Conservation (phyloP, 2,113 vertebrate genomes). For the Furnarius figulus region DNA sequence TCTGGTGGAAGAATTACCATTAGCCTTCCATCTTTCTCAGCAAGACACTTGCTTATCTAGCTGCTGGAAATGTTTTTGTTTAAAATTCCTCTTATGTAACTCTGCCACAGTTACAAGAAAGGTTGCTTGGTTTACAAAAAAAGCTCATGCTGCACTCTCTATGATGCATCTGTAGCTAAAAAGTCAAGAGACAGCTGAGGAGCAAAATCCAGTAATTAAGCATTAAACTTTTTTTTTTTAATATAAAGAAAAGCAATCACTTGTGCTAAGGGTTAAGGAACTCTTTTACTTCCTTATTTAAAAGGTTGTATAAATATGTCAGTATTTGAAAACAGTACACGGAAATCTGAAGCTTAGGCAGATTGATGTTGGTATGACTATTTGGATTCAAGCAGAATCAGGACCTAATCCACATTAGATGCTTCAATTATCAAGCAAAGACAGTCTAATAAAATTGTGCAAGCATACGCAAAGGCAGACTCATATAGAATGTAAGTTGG, state of each 20-base stretch:
- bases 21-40: slow-evolving; percentile 71
- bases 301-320: background rate
- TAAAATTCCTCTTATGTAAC: slow-evolving; percentile 56
- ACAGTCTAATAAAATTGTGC: background rate
- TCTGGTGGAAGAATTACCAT: slow-evolving; percentile 65
- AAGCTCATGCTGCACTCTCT: background rate
- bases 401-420: background rate
- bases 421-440: background rate
- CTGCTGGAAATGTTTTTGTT: slow-evolving; percentile 69
- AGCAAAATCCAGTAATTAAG: background rate
- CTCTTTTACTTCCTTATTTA: background rate
- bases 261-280: background rate
- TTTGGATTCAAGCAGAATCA: background rate
- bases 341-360: background rate
- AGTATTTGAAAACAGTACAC: background rate
- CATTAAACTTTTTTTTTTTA: background rate
- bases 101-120: slow-evolving; percentile 49
- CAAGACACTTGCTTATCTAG: slow-evolving; percentile 70
- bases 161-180: background rate
- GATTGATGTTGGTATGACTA: background rate
- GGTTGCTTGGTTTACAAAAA: slow-evolving; percentile 31
- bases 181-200: background rate
- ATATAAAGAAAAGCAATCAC: background rate
- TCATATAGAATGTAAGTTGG: background rate
- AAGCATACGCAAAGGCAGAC: background rate